Percentiles rank a stretch among this genome's conserved stretches.
These are phyloP conservation scores for Chroicocephalus ridibundus DNA, from an alignment of 2,113 vertebrate species.

Conservation along the genomic window DNA sequence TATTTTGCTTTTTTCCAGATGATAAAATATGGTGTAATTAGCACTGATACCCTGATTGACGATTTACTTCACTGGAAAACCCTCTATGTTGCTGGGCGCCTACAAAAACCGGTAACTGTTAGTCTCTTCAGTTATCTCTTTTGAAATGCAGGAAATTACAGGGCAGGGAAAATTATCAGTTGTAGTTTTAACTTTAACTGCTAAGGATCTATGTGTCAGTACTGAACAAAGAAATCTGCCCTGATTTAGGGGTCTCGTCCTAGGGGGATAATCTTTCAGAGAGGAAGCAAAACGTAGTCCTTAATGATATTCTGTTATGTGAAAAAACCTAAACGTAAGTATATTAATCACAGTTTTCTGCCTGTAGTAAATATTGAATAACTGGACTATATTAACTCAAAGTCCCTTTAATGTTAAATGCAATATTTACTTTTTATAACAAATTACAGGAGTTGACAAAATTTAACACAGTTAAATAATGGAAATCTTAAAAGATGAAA, in stretches of 20 bases:
- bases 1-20: constrained; percentile 72
- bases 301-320: neutral
- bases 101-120: constrained; percentile 91
- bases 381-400: neutral
- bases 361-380: neutral
- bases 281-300: neutral
- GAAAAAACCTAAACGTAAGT: neutral
- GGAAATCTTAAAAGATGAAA: neutral
- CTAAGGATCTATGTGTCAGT: neutral
- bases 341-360: neutral
- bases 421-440: neutral
- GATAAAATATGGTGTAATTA: constrained; percentile 95
- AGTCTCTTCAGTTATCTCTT: neutral
- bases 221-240: neutral
- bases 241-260: neutral
- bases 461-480: neutral
- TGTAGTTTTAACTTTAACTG: neutral
- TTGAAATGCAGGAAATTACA: neutral
- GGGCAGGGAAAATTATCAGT: neutral
- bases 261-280: neutral
- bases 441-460: neutral
- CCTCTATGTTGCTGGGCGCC: constrained; percentile 90
- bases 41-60: constrained; percentile 84
- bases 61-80: constrained; percentile 93
- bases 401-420: neutral